Evolutionary conservation across 2,888 invertebrate species (phyloP), one percentile per base, ranked within the genome.

Genomic region (Cantharis rufa): DNA sequence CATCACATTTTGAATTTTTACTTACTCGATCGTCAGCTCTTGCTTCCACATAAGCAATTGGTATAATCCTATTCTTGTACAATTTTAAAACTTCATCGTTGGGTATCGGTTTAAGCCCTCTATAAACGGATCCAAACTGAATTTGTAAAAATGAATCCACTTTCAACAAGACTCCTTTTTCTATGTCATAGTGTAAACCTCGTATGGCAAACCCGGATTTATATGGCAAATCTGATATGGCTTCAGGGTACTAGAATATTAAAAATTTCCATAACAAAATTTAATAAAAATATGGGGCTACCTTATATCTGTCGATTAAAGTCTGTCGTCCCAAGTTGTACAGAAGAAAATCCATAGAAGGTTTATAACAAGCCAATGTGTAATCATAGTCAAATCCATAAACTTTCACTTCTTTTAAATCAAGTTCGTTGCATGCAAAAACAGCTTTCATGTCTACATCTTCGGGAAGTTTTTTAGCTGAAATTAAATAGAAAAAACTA

Each of bases 341-440:
- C 15, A 99, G 91, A 69, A 98, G 90, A 86, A 94, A 93, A 86
- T 98, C 96, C 86, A 99, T 90, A 16, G 94, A 92, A 10, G 95
- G 94, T 85, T 96, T 97, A 87, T 99, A 99, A 84, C 96, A 96
- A 1, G 98, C 98, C 84, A 99, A 88, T 0, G 99, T 99, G 88
- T 99, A 99, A 88, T 99, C 99, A 90, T 99, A 99, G 89, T 99
- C 99, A 90, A 99, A 99, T 63, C 99, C 97, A 90, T 98, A 98
- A 0, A 98, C 96, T 84, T 95, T 93, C 62, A 99, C 96, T 88
- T 97, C 95, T 80, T 94, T 92, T 72, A 99, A 89, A 87, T 98
- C 95, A 75, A 98, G 90, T 86, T 98, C 98, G 89, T 99, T 99
- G 88, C 98, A 98, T 11, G 98, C 97, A 89, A 98, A 99, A 2